A percentile compares a stretch with the other conserved stretches of the same genome.
These are phyloP conservation scores for Chunga burmeisteri DNA, from an alignment of 2,113 vertebrate species.

Conservation along the genomic window DNA sequence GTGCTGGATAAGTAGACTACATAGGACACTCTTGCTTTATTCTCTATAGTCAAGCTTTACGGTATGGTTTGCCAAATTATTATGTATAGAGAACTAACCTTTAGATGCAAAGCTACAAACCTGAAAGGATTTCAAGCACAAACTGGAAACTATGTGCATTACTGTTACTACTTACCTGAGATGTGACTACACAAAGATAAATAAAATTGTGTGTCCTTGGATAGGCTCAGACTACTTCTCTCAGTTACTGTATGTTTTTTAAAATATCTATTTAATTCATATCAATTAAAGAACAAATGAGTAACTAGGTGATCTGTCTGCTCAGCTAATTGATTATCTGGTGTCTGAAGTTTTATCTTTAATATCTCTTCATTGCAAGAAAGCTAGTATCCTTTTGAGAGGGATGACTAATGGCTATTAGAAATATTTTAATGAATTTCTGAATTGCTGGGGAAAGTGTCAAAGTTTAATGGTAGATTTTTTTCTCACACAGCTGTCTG, in stretches of 20 bases:
- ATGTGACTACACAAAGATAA: not conserved
- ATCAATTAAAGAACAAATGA: slow-evolving; percentile 17
- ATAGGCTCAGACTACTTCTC: not conserved
- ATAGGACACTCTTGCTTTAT: not conserved
- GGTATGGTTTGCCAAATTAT: not conserved
- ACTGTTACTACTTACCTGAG: not conserved
- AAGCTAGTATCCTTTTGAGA: slow-evolving; percentile 9
- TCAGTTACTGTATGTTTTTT: not conserved
- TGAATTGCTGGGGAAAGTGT: slow-evolving; percentile 21
- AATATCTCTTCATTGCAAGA: not conserved
- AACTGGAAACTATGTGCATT: not conserved
- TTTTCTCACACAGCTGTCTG: slow-evolving; percentile 29
- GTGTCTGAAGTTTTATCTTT: not conserved
- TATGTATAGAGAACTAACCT: not conserved
- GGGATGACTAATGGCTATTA: slow-evolving; percentile 2
- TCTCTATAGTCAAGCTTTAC: not conserved
- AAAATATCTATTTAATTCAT: not conserved
- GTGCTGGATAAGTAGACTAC: not conserved
- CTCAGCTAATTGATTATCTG: slow-evolving; percentile 13
- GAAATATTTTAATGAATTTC: slow-evolving; percentile 45
- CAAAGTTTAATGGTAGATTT: slow-evolving; percentile 32
- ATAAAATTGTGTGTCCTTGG: not conserved
- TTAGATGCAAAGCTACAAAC: not conserved
- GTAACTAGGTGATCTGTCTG: not conserved
- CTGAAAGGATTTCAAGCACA: not conserved